Conservation (phyloP, 2,797 vertebrate genomes). For the Clarias fuscus region DNA sequence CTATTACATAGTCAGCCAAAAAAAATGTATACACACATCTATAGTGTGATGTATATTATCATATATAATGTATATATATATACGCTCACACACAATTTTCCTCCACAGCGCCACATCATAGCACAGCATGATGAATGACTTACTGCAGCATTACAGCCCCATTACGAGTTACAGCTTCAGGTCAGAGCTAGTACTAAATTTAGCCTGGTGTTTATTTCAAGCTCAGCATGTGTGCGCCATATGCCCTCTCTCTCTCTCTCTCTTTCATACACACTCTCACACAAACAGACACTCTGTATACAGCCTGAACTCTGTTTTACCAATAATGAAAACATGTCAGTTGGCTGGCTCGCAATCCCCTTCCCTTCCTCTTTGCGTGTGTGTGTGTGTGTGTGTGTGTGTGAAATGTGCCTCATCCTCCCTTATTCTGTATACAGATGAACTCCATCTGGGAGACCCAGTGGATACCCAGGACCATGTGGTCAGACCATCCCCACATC, state of each 20-base stretch:
- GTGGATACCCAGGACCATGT: constrained; percentile 2
- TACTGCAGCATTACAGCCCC: constrained; percentile 47
- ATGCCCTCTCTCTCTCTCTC: constrained; percentile 12
- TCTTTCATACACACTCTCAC: constrained; percentile 16
- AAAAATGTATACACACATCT: background rate
- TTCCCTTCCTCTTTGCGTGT: background rate
- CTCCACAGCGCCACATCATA: constrained; percentile 14
- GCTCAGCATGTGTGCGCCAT: constrained; percentile 50
- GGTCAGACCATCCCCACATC: background rate
- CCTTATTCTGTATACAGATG: background rate
- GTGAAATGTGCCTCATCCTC: background rate
- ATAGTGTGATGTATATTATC: too few relatives aligned
- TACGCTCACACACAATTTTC: constrained; percentile 51
- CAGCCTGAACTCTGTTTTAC: constrained; percentile 36
- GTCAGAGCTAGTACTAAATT: constrained; percentile 59
- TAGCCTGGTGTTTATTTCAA: constrained; percentile 63
- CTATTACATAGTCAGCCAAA: too few relatives aligned
- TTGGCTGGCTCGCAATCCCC: constrained; percentile 12
- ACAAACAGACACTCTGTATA: constrained; percentile 43
- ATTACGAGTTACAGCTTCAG: constrained; percentile 55
- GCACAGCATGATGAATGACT: constrained; percentile 39
- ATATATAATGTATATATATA: background rate
- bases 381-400: background rate
- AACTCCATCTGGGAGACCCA: constrained; percentile 19
- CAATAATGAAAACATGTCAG: constrained; percentile 54